Percentiles rank a stretch among this genome's conserved stretches.
Evolutionary conservation across 2,797 vertebrate species (phyloP).

Genomic region (Gadopsis bispinosus): DNA sequence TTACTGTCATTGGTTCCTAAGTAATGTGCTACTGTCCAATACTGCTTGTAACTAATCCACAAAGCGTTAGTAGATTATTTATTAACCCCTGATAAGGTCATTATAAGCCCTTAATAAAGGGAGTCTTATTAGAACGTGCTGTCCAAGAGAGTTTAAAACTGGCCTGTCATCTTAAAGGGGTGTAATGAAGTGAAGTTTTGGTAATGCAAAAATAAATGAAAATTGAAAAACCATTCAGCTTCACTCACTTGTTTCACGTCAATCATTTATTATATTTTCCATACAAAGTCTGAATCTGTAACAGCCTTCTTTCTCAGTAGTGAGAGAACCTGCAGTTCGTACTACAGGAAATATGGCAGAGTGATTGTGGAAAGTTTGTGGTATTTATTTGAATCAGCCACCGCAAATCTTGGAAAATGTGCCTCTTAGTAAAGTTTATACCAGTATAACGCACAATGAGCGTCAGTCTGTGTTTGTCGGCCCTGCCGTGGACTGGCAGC

Average conservation of each 20-base stretch:
- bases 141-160: neutral
- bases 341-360: neutral
- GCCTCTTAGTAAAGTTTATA: constrained; percentile 29
- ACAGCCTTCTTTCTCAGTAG: neutral
- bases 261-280: neutral
- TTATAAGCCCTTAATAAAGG: neutral
- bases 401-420: constrained; percentile 30
- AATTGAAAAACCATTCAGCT: neutral
- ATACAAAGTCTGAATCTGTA: constrained; percentile 9
- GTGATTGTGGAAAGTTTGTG: constrained; percentile 24
- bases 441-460: constrained; percentile 23
- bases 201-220: neutral
- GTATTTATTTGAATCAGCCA: constrained; percentile 13
- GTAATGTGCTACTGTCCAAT: neutral
- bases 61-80: neutral
- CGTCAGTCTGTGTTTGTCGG: constrained; percentile 33
- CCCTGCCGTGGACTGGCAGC: constrained; percentile 16
- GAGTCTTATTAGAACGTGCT: neutral
- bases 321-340: constrained; percentile 5
- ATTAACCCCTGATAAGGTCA: neutral
- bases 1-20: neutral
- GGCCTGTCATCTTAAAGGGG: neutral
- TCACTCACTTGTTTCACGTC: neutral
- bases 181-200: neutral
- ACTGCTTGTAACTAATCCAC: neutral